Evolutionary conservation across 2,797 vertebrate species (phyloP).

Genomic region (Pseudocheirus occidentalis): DNA sequence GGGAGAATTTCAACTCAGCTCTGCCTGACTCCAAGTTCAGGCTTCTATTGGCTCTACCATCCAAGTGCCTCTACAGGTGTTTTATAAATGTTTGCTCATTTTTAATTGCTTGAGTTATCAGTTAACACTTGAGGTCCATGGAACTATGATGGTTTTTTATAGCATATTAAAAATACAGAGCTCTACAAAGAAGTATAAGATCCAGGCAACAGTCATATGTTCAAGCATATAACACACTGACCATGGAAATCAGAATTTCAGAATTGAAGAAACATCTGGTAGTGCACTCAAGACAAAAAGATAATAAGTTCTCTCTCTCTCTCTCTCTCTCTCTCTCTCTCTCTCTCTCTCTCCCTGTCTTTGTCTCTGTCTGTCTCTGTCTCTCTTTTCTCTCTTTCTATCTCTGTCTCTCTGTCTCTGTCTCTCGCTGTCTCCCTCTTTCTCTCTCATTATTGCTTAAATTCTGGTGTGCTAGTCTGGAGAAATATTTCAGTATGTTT

Average conservation of each 20-base stretch:
- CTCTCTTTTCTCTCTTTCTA: no score
- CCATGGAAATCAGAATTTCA: neutral
- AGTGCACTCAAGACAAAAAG: neutral
- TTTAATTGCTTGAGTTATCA: neutral
- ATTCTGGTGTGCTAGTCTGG: neutral
- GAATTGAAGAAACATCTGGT: neutral
- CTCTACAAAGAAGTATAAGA: neutral
- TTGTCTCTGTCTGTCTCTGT: no score
- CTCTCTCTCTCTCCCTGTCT: no score
- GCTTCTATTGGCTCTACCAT: neutral
- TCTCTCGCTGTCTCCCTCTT: no score
- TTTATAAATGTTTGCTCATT: neutral
- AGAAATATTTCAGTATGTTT: neutral
- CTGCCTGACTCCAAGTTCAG: neutral
- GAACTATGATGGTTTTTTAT: neutral
- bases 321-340: neutral
- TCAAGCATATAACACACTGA: neutral
- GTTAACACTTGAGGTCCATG: neutral
- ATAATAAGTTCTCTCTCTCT: neutral
- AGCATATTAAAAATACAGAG: neutral
- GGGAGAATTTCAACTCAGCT: neutral
- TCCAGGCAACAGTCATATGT: neutral
- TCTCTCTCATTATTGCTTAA: neutral
- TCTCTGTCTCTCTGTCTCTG: no score
- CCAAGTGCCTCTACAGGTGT: neutral